Base-by-base conservation (phyloP, 2,113 vertebrate genomes). In the Paralichthys olivaceus region DNA sequence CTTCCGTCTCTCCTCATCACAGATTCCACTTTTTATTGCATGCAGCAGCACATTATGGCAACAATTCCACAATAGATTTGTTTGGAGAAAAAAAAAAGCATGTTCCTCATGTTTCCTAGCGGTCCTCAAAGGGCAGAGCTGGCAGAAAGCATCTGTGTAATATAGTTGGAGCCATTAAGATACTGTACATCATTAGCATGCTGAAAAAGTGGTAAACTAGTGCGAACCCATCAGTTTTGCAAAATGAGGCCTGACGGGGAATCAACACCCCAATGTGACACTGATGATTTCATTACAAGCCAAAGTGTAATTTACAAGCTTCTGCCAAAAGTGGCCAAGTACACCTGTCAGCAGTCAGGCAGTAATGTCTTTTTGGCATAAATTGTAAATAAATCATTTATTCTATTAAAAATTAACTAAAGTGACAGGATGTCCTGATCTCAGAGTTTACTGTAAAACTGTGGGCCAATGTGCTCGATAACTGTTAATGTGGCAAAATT, bases 161-260 rank as follows among this genome's bases (percentile, higher is more conserved):
- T 57, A 47, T 54, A 72, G 43, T 2, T 17, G 34, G 34, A 59
- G 19, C 26, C 58, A 59, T 74, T 75, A 69, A 69, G 49, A 77
- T 53, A 60, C 59, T 76, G 73, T 77, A 54, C 61, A 32, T 79
- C 76, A 88, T 85, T 76, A 82, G 65, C 34, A 86, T 61, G 62
- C 72, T 54, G 59, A 73, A 77, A 62, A 43, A 74, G 70, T 32
- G 75, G 63, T 75, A 69, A 83, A 45, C 65, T 19, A 65, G 58
- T 14, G 61, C 43, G 13, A 63, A 66, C 69, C 81, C 49, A 37
- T 79, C 64, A 61, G 17, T 45, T 49, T 23, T 75, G 68, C 66
- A 72, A 80, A 85, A 84, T 79, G 73, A 84, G 70, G 65, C 77
- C 78, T 77, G 81, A 83, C 66, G 47, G 71, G 54, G 26, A 81